Conservation (phyloP, 2,797 vertebrate genomes). For the Masticophis lateralis region DNA sequence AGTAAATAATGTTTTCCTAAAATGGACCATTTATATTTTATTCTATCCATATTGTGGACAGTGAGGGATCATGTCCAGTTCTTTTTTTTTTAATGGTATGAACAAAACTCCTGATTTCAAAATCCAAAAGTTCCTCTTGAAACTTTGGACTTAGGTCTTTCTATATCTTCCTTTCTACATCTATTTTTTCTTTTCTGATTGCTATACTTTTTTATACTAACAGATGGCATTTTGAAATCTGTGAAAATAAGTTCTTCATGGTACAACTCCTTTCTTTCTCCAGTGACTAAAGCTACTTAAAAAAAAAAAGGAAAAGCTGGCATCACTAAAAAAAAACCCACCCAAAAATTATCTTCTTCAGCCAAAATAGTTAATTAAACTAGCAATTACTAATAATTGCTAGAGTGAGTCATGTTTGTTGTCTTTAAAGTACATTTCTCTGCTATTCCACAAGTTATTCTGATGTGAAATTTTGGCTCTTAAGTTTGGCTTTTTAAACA, state of each 20-base stretch:
- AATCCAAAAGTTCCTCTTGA: not conserved
- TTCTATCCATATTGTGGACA: not conserved
- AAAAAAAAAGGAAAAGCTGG: slow-evolving; percentile 2
- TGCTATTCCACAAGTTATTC: slow-evolving; percentile 32
- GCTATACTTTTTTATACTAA: slow-evolving; percentile 36
- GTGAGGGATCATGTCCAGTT: not conserved
- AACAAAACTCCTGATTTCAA: not conserved
- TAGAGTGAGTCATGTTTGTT: slow-evolving; percentile 44
- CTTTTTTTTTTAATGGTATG: not conserved
- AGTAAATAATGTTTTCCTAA: not conserved
- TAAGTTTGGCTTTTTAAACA: slow-evolving; percentile 65
- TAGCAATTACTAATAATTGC: slow-evolving; percentile 68
- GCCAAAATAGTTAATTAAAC: slow-evolving; percentile 59
- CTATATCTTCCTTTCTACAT: not conserved
- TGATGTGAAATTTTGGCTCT: slow-evolving; percentile 56
- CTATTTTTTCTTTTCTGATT: not conserved
- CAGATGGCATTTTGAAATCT: slow-evolving; percentile 32
- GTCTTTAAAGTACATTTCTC: slow-evolving; percentile 38
- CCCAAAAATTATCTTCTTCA: slow-evolving; percentile 53
- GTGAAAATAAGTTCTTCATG: slow-evolving; percentile 33
- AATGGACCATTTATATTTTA: not conserved
- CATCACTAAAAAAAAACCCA: slow-evolving; percentile 13
- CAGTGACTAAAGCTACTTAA: slow-evolving; percentile 42
- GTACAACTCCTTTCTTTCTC: slow-evolving; percentile 48
- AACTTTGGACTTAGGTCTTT: not conserved